Evolutionary conservation across 2,797 vertebrate species (phyloP).

Genomic region (Epinephelus awoara): DNA sequence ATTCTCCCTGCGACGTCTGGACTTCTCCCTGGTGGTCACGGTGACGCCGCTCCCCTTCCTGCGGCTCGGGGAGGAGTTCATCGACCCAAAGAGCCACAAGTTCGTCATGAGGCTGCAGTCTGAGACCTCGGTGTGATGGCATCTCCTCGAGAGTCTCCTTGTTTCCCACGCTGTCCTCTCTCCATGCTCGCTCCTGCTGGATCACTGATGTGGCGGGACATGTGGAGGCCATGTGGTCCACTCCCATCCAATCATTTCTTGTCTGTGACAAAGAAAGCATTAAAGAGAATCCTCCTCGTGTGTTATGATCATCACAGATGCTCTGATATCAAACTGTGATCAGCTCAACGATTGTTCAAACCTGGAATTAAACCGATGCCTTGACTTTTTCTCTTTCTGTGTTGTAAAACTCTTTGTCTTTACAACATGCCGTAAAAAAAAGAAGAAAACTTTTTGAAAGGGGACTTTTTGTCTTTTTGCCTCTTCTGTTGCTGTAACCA

Average conservation of each 20-base stretch:
- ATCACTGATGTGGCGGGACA: conserved; percentile 23
- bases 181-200: conserved; percentile 6
- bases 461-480: conserved; percentile 30
- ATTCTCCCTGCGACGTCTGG: conserved; percentile 92
- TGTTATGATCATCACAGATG: conserved; percentile 33
- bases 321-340: conserved; percentile 67
- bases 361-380: conserved; percentile 62
- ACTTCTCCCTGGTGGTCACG: conserved; percentile 94
- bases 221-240: conserved; percentile 9
- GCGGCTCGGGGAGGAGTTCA: conserved; percentile 93
- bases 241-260: conserved; percentile 25
- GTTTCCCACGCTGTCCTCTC: background rate
- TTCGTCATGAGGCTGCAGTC: conserved; percentile 96
- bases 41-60: conserved; percentile 93
- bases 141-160: too few species aligned
- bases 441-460: conserved; percentile 9
- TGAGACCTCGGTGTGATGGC: conserved; percentile 90
- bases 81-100: conserved; percentile 97
- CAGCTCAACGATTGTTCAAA: conserved; percentile 65
- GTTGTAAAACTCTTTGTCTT: conserved; percentile 20
- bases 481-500: conserved; percentile 68
- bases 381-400: conserved; percentile 45
- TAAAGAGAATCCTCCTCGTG: conserved; percentile 9
- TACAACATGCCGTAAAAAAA: conserved; percentile 36
- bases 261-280: conserved; percentile 33